A percentile compares a stretch with the other conserved stretches of the same genome.
These are phyloP conservation scores for Andrena marginata DNA, from an alignment of 2,888 invertebrate species.

Conservation along the genomic window DNA sequence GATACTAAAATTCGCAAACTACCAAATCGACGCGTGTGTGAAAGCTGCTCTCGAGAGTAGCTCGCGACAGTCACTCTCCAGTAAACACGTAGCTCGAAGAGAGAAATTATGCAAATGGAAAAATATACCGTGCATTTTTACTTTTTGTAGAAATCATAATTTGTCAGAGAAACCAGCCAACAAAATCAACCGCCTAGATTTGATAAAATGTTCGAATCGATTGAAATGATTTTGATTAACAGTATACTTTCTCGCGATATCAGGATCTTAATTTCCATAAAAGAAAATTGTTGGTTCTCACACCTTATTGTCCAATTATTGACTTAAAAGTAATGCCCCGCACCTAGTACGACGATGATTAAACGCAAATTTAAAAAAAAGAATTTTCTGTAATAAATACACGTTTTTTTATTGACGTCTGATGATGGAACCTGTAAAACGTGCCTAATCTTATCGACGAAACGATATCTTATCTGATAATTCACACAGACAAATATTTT, in stretches of 20 bases:
- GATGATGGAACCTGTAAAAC: neutral
- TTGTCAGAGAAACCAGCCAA: neutral
- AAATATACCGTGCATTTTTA: neutral
- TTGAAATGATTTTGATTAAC: neutral
- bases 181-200: neutral
- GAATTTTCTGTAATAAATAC: neutral
- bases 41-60: too few species aligned
- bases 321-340: too few species aligned
- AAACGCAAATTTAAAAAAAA: neutral
- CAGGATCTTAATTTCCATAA: too few species aligned
- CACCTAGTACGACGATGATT: too few species aligned
- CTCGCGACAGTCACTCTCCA: too few species aligned
- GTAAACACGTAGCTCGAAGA: too few species aligned
- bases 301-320: too few species aligned
- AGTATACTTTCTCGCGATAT: too few species aligned
- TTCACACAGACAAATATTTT: neutral
- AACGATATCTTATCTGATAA: conserved; percentile 15
- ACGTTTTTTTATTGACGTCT: neutral
- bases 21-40: too few species aligned
- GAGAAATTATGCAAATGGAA: too few species aligned
- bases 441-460: conserved; percentile 9
- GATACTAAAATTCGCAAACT: too few species aligned
- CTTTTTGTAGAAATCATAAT: conserved; percentile 9
- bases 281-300: too few species aligned
- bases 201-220: neutral